These are phyloP conservation scores for Tragelaphus buxtoni DNA, from an alignment of 2,113 vertebrate genomes.

Conservation along the genomic window DNA sequence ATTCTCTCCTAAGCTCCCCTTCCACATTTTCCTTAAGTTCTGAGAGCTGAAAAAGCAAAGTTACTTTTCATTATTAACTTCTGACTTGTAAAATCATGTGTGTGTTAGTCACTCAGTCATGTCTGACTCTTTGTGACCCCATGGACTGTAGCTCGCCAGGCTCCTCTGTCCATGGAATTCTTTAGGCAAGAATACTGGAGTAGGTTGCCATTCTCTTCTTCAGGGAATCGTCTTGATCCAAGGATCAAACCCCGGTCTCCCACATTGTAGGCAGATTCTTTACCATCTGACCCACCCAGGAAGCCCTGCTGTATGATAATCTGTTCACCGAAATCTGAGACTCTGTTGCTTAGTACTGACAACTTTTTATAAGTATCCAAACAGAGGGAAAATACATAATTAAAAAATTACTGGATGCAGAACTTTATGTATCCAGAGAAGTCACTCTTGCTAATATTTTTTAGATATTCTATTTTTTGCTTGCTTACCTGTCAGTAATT, in stretches of 20 bases:
- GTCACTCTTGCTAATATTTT: background rate
- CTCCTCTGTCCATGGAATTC: background rate
- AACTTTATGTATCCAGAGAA: background rate
- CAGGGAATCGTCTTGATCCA: background rate
- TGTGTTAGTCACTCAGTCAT: background rate
- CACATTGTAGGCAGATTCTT: background rate
- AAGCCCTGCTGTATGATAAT: background rate
- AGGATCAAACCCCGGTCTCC: background rate
- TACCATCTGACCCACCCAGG: background rate
- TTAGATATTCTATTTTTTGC: background rate
- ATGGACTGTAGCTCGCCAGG: background rate
- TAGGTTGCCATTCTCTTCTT: background rate
- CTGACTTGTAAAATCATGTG: background rate
- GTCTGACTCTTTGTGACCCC: background rate
- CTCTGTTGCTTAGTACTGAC: background rate
- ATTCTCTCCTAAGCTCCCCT: background rate
- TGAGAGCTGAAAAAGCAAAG: background rate
- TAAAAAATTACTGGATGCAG: background rate
- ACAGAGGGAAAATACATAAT: background rate
- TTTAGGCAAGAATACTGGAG: background rate
- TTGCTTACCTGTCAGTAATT: background rate
- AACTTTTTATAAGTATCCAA: background rate
- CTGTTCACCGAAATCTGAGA: background rate
- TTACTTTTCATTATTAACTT: background rate
- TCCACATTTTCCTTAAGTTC: background rate